phyloP scores from a whole-genome alignment of 2,888 invertebrate species.

The Ectemnius lituratus region DNA sequence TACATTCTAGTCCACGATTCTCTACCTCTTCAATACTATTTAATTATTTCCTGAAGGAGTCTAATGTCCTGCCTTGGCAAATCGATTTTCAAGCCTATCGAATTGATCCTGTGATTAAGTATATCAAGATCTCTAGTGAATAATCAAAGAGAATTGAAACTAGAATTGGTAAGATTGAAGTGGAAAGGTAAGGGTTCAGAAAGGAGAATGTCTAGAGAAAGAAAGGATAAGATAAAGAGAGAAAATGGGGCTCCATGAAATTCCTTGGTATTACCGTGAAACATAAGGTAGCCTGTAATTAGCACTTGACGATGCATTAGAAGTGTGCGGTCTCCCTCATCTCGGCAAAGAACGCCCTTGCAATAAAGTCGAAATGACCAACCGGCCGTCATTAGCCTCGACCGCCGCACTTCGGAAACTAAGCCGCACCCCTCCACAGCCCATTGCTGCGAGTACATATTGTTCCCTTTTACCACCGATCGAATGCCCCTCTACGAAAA shows the following conservation, averaged over 20 bases:
- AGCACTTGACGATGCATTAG: conserved; percentile 76
- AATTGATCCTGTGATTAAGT: too few relatives aligned
- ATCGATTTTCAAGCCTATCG: too few relatives aligned
- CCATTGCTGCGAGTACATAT: too few relatives aligned
- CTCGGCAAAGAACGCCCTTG: conserved; percentile 67
- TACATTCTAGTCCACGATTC: too few relatives aligned
- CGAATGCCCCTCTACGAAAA: too few relatives aligned
- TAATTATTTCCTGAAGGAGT: too few relatives aligned
- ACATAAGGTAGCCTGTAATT: conserved; percentile 71
- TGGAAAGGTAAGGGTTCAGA: not conserved
- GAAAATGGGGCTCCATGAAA: conserved; percentile 67
- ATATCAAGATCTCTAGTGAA: too few relatives aligned
- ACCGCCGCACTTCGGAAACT: conserved; percentile 43
- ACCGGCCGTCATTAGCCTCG: conserved; percentile 56
- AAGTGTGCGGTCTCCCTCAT: conserved; percentile 59
- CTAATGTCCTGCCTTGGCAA: too few relatives aligned
- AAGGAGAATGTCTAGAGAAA: conserved; percentile 17
- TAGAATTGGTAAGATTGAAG: not conserved
- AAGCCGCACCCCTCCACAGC: conserved; percentile 20
- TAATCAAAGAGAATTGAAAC: not conserved
- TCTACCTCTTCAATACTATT: too few relatives aligned
- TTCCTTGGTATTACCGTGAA: conserved; percentile 69
- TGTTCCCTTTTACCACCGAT: too few relatives aligned
- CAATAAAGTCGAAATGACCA: conserved; percentile 73
- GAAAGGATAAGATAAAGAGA: conserved; percentile 3